Evolutionary conservation across 2,888 invertebrate species (phyloP), one percentile per base, ranked within the genome.

Genomic region (Cacoxenus indagator): DNA sequence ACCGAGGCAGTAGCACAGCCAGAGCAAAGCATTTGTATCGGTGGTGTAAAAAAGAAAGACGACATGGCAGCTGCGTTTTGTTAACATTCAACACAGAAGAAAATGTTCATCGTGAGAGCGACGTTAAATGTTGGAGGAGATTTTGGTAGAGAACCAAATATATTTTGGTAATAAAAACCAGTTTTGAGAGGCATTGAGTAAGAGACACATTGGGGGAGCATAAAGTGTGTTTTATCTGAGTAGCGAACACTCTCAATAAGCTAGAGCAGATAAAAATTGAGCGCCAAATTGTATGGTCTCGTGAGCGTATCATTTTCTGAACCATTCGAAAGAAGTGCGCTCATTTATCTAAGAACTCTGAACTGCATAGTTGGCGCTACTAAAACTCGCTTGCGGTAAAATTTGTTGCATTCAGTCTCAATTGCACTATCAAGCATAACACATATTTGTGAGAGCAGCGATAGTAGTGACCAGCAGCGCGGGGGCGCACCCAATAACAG

Each of bases 401-500:
- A 27, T 26, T 64, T 43, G 65, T 54, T 19, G 61, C 24, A 22
- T 51, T 37, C 19, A 45, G 61, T 67, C 61, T 61, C 51, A 24
- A 61, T 48, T 67, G 61, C 59, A 22, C 61, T 29, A 67, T 59
- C 46, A 26, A n/a, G 46, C 57, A 57, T 46, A 26, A 26, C 57
- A 46, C 27, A 45, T 19, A 17, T 27, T 59, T 5, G 17, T 31
- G 57, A 2, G 48, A 17, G n/a, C 48, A 17, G 48, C 48, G 8
- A 17, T 9, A 31, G 31, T 9, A 31, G 31, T 9, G 31, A 14
- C 37, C 8, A 14, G 9, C 9, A 37, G 14, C 37, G 14, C 14
- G 22, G 4, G 11, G 9, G 6, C 22, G 11, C 14, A 54, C 6
- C 8, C 4, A 24, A 2, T 54, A 27, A 31, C 0, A 31, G 8